Percentiles rank a stretch among this genome's conserved stretches.
Conservation (phyloP, 2,113 vertebrate species). For the Sakesphorus luctuosus region DNA sequence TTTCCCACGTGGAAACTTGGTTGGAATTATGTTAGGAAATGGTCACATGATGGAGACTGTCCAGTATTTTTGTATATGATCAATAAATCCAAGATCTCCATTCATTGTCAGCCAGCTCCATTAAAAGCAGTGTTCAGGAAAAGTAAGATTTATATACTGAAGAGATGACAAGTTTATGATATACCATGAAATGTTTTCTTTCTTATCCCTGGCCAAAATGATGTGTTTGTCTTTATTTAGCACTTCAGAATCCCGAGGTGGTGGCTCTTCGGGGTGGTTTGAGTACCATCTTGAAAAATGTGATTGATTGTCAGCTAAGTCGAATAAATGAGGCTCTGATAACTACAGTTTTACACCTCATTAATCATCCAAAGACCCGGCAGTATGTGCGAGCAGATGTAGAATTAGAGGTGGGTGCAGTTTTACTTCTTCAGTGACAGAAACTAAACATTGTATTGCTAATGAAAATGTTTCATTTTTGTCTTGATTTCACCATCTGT, state of each 20-base stretch:
- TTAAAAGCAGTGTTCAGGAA: background rate
- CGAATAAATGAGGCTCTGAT: constrained; percentile 98
- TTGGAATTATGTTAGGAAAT: background rate
- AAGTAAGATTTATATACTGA: background rate
- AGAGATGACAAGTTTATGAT: background rate
- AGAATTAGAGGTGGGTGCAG: constrained; percentile 89
- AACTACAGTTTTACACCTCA: constrained; percentile 95
- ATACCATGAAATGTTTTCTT: background rate
- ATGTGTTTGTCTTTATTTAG: constrained; percentile 69
- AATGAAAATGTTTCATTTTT: background rate
- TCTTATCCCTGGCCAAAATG: background rate
- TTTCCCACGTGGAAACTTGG: background rate
- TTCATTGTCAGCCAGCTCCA: background rate
- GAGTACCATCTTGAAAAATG: constrained; percentile 96
- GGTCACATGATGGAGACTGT: background rate
- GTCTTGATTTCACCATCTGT: background rate
- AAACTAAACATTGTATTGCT: background rate
- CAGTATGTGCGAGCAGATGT: constrained; percentile 95
- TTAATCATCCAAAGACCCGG: constrained; percentile 96
- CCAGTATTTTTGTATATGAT: background rate
- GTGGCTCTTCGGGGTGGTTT: constrained; percentile 94
- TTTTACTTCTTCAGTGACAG: background rate
- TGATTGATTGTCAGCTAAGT: constrained; percentile 97
- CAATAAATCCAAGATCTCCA: background rate
- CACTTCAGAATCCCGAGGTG: constrained; percentile 96